Evolutionary conservation across 2,113 vertebrate genomes (phyloP).

Genomic region (Telmatochromis sp.): DNA sequence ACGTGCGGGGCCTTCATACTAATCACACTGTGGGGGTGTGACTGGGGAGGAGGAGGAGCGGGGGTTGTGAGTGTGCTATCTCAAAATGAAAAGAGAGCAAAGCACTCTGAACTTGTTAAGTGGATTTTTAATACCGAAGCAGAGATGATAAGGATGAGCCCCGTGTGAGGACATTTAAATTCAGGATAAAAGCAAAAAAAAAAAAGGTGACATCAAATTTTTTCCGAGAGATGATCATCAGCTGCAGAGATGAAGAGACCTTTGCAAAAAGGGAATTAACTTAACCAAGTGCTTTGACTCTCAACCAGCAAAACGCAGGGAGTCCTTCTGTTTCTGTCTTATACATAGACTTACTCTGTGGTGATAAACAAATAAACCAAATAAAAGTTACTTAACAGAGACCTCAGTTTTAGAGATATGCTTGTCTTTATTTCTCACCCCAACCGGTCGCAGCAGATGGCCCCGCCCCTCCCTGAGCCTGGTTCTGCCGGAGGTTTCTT

Average conservation of each 20-base stretch:
- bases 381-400: neutral
- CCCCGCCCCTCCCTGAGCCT: no score
- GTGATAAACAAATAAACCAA: neutral
- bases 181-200: neutral
- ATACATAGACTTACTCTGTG: neutral
- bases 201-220: constrained; percentile 1
- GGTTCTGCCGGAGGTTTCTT: no score
- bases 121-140: constrained; percentile 27
- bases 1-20: neutral
- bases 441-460: rapidly evolving
- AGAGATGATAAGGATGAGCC: constrained; percentile 8
- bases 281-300: neutral
- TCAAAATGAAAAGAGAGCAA: constrained; percentile 11
- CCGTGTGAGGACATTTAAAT: constrained; percentile 22
- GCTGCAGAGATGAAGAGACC: constrained; percentile 11
- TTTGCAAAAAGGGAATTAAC: neutral
- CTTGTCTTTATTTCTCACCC: neutral
- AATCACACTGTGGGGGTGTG: neutral
- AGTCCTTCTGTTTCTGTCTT: neutral
- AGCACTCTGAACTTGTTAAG: constrained; percentile 21
- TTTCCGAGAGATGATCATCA: constrained; percentile 4
- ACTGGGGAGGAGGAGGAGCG: neutral
- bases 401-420: neutral
- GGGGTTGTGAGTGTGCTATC: neutral
- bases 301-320: neutral